Evolutionary conservation across 2,888 invertebrate genomes (phyloP).

Genomic region (Drosophila merina): DNA sequence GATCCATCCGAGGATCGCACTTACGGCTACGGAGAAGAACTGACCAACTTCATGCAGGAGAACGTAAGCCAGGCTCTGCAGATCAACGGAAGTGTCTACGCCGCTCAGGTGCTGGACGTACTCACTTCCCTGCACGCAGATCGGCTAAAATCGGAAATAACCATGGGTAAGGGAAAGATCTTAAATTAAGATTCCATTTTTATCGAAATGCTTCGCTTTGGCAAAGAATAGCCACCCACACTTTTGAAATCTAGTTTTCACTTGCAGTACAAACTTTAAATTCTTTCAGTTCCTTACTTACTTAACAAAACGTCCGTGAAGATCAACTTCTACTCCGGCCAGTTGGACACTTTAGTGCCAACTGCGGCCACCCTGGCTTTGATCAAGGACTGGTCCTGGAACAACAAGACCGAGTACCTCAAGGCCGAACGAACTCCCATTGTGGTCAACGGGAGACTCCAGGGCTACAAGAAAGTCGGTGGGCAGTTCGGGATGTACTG

Average conservation of each 20-base stretch:
- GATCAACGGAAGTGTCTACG: slow-evolving; percentile 88
- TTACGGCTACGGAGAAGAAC: slow-evolving; percentile 75
- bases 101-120: slow-evolving; percentile 15
- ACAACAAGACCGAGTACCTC: slow-evolving; percentile 85
- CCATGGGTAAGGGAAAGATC: slow-evolving; percentile 85
- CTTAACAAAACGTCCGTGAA: slow-evolving; percentile 88
- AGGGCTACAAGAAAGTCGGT: slow-evolving; percentile 89
- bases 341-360: slow-evolving; percentile 91
- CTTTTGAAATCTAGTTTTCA: too few species aligned
- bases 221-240: too few species aligned
- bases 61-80: slow-evolving; percentile 87
- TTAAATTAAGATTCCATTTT: too few species aligned
- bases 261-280: neutral
- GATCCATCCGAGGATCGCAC: slow-evolving; percentile 87
- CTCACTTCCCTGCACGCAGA: slow-evolving; percentile 18
- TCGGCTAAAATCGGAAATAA: slow-evolving; percentile 77
- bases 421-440: slow-evolving; percentile 86
- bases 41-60: slow-evolving; percentile 88
- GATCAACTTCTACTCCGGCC: slow-evolving; percentile 90
- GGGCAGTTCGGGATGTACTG: slow-evolving; percentile 83
- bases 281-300: slow-evolving; percentile 87
- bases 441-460: slow-evolving; percentile 86
- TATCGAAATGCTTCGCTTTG: too few species aligned
- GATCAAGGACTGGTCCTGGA: slow-evolving; percentile 60
- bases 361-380: slow-evolving; percentile 88